Conservation (phyloP, 37 sponge, comb jelly and placozoan species). For the Axinella damicornis region DNA sequence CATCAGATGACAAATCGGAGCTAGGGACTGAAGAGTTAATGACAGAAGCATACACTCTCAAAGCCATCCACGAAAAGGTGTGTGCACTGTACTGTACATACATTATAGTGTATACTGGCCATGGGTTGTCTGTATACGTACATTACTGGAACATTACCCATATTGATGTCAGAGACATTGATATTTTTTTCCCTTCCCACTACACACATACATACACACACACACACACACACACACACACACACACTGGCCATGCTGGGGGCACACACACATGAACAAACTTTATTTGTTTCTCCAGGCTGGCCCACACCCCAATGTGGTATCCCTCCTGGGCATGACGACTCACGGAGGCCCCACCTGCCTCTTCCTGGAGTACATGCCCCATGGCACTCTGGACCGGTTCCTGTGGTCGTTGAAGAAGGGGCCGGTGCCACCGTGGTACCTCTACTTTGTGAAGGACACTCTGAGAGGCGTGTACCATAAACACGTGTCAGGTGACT, state of each 20-base stretch:
- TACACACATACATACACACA: too few relatives aligned
- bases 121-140: too few relatives aligned
- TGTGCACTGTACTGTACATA: not conserved
- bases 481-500: conserved; percentile 48
- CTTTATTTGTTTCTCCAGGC: conserved; percentile 33
- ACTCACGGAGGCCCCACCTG: conserved; percentile 32
- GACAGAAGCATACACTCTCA: conserved; percentile 40
- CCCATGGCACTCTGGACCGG: conserved; percentile 61
- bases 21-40: conserved; percentile 68
- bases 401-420: conserved; percentile 49
- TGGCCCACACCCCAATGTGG: conserved; percentile 62
- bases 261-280: too few relatives aligned
- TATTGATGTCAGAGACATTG: too few relatives aligned
- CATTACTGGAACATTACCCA: too few relatives aligned
- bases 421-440: conserved; percentile 82
- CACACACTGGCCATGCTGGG: too few relatives aligned
- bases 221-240: too few relatives aligned
- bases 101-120: not conserved
- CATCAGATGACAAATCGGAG: conserved; percentile 60
- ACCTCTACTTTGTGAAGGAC: conserved; percentile 24
- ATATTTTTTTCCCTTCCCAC: too few relatives aligned
- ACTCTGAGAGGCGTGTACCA: conserved; percentile 36
- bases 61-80: conserved; percentile 36
- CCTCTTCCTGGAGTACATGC: conserved; percentile 61
- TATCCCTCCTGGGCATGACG: conserved; percentile 41